Evolutionary conservation across 2,113 vertebrate species (phyloP).

Genomic region (Macrotis lagotis): DNA sequence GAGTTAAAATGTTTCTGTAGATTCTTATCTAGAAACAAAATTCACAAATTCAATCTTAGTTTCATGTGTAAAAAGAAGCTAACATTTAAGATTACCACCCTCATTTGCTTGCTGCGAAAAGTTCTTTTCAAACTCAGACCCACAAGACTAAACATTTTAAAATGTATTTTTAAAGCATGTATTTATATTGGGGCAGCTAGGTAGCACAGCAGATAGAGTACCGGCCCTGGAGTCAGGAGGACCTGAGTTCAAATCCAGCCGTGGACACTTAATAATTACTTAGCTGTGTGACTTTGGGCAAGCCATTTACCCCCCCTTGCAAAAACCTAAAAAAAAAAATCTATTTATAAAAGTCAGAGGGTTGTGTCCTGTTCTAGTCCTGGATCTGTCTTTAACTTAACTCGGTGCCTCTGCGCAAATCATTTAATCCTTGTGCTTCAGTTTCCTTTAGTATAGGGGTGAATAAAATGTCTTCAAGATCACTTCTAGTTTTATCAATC

Average conservation of each 20-base stretch:
- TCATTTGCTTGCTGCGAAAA: background rate
- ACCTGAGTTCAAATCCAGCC: too few species aligned
- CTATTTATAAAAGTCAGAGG: background rate
- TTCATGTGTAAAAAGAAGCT: background rate
- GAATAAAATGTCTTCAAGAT: background rate
- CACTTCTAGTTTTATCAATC: background rate
- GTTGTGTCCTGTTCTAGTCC: background rate
- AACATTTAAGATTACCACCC: background rate
- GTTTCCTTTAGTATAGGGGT: background rate
- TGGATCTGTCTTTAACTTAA: background rate
- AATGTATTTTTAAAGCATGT: too few species aligned
- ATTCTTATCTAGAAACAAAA: background rate
- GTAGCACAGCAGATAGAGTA: too few species aligned
- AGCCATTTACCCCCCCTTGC: too few species aligned
- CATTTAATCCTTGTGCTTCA: background rate
- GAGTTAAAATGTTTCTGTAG: background rate
- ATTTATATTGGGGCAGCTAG: too few species aligned
- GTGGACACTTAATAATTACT: too few species aligned
- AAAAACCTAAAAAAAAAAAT: too few species aligned
- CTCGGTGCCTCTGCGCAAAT: background rate
- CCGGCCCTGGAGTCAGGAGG: too few species aligned
- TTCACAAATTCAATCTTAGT: background rate
- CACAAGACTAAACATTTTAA: background rate
- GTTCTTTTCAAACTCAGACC: background rate
- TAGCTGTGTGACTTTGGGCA: too few species aligned